These are phyloP conservation scores for Diorhabda sublineata DNA, from an alignment of 1,140 invertebrate species.

Conservation along the genomic window DNA sequence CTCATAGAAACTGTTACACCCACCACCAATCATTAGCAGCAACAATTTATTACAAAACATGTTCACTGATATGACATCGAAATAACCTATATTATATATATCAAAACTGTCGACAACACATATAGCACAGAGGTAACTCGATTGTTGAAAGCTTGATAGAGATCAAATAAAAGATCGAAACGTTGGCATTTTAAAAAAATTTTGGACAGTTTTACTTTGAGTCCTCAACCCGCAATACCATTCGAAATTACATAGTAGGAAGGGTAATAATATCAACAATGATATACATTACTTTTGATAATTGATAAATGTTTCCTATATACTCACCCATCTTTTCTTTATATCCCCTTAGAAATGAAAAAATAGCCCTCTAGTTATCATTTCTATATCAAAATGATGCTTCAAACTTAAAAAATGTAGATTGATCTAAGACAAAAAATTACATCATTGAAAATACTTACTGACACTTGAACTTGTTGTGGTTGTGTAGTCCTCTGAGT, in stretches of 20 bases:
- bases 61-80: no score
- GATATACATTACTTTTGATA: background rate
- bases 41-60: no score
- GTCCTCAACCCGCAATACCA: no score
- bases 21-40: no score
- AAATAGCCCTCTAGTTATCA: background rate
- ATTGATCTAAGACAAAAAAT: background rate
- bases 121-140: no score
- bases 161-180: no score
- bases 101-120: no score
- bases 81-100: background rate
- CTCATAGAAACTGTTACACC: no score
- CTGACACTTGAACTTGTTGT: conserved; percentile 47
- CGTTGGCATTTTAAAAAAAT: no score
- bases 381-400: background rate
- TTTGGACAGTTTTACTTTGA: background rate
- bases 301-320: background rate
- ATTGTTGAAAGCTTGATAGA: no score
- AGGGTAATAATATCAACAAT: background rate
- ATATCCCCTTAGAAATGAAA: background rate
- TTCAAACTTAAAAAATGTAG: conserved; percentile 6
- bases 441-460: conserved; percentile 31
- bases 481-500: conserved; percentile 48
- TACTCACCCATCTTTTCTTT: background rate
- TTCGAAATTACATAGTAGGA: no score